A percentile compares a stretch with the other conserved stretches of the same genome.
Evolutionary conservation across 2,888 invertebrate species (phyloP).

Genomic region (Sarcophaga subvicina): DNA sequence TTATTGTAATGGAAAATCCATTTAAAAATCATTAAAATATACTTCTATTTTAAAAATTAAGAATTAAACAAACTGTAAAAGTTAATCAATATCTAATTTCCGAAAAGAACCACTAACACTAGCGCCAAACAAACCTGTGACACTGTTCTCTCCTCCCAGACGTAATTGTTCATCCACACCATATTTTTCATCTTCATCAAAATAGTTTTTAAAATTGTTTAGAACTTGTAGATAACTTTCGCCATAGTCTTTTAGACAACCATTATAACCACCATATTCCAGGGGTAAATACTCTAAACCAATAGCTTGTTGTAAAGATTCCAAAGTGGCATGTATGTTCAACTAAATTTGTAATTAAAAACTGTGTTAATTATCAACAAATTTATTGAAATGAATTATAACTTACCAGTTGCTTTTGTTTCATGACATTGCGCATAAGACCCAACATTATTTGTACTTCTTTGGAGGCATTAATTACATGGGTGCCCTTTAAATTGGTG

Average conservation of each 20-base stretch:
- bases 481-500: conserved; percentile 76
- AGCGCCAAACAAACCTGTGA: conserved; percentile 52
- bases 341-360: conserved; percentile 68
- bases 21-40: no score
- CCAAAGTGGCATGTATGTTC: conserved; percentile 77
- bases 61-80: neutral
- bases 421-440: conserved; percentile 77
- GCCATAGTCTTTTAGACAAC: conserved; percentile 79
- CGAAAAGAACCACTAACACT: conserved; percentile 75
- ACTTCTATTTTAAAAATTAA: no score
- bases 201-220: conserved; percentile 73
- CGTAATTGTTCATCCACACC: conserved; percentile 74
- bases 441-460: conserved; percentile 76
- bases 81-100: conserved; percentile 76
- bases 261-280: conserved; percentile 86
- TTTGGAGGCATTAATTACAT: conserved; percentile 77
- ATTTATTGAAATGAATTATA: neutral
- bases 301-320: conserved; percentile 82
- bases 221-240: conserved; percentile 73
- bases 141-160: conserved; percentile 21
- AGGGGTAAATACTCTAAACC: conserved; percentile 85
- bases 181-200: conserved; percentile 76
- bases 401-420: conserved; percentile 77
- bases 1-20: no score
- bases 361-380: neutral